A percentile compares a stretch with the other conserved stretches of the same genome.
These are phyloP conservation scores for Callitettix versicolor DNA, from an alignment of 1,140 invertebrate species.

Conservation along the genomic window DNA sequence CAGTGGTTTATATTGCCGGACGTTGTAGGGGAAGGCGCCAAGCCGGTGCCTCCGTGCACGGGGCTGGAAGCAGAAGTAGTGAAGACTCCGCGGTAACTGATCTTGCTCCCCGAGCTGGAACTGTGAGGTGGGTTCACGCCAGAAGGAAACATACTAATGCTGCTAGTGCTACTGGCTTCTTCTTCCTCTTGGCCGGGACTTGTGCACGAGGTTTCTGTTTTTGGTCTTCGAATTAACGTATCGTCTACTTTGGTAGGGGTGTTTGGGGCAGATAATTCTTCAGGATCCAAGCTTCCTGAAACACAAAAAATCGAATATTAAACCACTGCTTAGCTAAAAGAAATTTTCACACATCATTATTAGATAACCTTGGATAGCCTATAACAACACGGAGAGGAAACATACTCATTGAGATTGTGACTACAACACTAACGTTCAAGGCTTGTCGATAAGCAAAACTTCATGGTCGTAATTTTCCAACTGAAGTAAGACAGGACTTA, in stretches of 20 bases:
- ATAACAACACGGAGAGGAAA: too few relatives aligned
- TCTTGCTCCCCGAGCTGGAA: slow-evolving; percentile 40
- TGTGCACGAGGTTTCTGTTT: slow-evolving; percentile 34
- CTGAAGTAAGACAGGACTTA: too few relatives aligned
- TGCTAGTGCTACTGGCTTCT: slow-evolving; percentile 47
- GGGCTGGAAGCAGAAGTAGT: slow-evolving; percentile 46
- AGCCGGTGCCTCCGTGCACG: slow-evolving; percentile 29
- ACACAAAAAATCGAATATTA: slow-evolving; percentile 26
- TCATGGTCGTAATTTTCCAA: too few relatives aligned
- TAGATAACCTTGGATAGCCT: too few relatives aligned
- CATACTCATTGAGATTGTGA: too few relatives aligned
- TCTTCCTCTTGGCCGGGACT: slow-evolving; percentile 46
- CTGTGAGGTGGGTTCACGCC: slow-evolving; percentile 22
- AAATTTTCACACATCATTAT: too few relatives aligned
- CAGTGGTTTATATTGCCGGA: slow-evolving; percentile 33
- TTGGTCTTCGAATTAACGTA: slow-evolving; percentile 28
- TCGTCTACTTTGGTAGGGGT: slow-evolving; percentile 24
- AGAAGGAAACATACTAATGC: slow-evolving; percentile 50
- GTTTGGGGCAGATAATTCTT: slow-evolving; percentile 53
- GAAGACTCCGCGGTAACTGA: slow-evolving; percentile 59
- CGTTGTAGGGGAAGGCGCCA: slow-evolving; percentile 27
- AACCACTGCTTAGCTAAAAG: too few relatives aligned
- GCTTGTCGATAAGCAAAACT: too few relatives aligned
- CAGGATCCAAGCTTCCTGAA: slow-evolving; percentile 64
- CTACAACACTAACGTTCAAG: too few relatives aligned